phyloP scores from a whole-genome alignment of 2,797 vertebrate species.

The Taeniopygia guttata region DNA sequence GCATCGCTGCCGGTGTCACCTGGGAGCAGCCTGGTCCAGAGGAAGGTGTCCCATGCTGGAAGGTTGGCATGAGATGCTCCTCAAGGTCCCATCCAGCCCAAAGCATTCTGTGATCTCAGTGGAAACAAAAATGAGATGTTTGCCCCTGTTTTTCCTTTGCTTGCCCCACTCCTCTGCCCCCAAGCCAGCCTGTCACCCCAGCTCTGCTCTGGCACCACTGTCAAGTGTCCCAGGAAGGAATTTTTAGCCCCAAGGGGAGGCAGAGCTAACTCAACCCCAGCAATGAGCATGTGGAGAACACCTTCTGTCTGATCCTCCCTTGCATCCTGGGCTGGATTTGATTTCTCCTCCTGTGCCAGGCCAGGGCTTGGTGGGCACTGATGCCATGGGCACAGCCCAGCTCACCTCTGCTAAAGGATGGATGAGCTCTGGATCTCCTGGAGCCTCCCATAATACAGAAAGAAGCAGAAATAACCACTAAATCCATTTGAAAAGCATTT shows the following conservation, averaged over 20 bases:
- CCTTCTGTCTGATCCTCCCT: not conserved
- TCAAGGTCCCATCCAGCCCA: not conserved
- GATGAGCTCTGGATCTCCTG: not conserved
- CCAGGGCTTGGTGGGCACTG: not conserved
- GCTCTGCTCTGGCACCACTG: not conserved
- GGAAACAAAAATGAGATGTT: not conserved
- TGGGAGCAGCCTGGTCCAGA: accelerated
- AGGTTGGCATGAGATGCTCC: not conserved
- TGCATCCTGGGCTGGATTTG: not conserved
- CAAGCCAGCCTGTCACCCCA: not conserved
- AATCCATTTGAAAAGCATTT: not conserved
- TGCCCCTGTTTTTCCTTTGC: accelerated
- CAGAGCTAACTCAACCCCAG: not conserved
- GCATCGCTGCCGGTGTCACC: not conserved
- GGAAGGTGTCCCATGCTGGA: not conserved
- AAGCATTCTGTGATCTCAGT: accelerated
- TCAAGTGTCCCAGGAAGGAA: accelerated
- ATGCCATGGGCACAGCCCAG: not conserved
- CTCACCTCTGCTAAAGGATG: accelerated
- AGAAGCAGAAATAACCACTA: not conserved
- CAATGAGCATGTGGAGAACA: accelerated
- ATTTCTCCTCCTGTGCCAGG: not conserved
- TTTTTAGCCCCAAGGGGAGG: not conserved
- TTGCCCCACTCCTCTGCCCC: not conserved
- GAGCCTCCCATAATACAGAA: not conserved